A percentile compares a stretch with the other conserved stretches of the same genome.
Conservation (phyloP, 2,113 vertebrate species). For the Nothoprocta perdicaria region DNA sequence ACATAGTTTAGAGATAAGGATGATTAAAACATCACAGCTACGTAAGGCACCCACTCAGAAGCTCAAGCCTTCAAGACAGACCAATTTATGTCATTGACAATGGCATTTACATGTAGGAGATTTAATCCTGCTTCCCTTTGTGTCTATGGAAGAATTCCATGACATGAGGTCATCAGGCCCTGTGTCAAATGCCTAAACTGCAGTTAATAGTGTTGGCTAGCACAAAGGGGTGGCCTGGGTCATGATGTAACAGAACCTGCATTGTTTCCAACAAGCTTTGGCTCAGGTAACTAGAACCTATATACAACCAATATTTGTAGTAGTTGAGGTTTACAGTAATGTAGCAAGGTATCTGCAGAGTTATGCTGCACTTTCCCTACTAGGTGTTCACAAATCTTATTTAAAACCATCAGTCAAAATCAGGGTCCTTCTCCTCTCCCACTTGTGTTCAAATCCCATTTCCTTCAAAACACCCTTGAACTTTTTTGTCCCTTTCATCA, state of each 20-base stretch:
- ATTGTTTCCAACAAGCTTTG: not conserved
- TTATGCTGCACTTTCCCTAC: slow-evolving; percentile 37
- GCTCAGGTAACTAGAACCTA: slow-evolving; percentile 16
- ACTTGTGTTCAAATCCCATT: not conserved
- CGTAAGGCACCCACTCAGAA: not conserved
- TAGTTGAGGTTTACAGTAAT: slow-evolving; percentile 58
- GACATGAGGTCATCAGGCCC: not conserved
- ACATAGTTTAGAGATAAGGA: not conserved
- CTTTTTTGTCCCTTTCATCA: not conserved
- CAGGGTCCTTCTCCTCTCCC: slow-evolving; percentile 19
- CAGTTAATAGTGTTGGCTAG: not conserved
- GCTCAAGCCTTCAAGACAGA: not conserved
- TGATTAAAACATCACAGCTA: not conserved
- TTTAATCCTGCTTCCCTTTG: fast-evolving
- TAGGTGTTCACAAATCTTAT: slow-evolving; percentile 27
- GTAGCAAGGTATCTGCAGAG: slow-evolving; percentile 26
- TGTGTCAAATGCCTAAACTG: not conserved
- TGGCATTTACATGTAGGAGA: not conserved
- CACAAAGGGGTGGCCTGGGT: not conserved
- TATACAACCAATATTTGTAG: not conserved
- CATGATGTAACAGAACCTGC: not conserved
- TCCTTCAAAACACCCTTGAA: slow-evolving; percentile 5
- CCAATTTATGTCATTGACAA: not conserved
- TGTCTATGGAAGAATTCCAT: not conserved
- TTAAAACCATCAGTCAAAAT: slow-evolving; percentile 20